Conservation (phyloP, 2,113 vertebrate genomes). For the Gobius niger region DNA sequence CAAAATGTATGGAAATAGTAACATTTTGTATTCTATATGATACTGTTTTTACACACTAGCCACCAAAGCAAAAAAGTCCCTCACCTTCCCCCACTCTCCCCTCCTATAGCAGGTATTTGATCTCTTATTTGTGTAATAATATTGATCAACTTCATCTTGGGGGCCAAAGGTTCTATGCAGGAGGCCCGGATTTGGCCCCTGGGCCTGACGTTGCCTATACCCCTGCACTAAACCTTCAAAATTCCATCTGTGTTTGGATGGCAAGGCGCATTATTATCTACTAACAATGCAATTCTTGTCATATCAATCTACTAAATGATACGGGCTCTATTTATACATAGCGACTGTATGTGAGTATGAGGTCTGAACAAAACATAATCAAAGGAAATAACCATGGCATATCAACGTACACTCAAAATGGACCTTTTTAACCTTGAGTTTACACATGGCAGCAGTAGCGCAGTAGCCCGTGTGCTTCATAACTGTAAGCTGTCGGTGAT, state of each 20-base stretch:
- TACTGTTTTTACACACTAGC: no score
- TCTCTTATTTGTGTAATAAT: no score
- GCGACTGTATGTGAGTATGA: background rate
- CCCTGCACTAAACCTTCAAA: no score
- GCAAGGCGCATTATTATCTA: background rate
- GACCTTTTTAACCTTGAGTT: constrained; percentile 13
- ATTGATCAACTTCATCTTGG: no score
- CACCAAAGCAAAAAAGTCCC: no score
- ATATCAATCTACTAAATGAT: background rate
- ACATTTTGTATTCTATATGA: no score
- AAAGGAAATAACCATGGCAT: background rate
- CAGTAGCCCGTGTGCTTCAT: constrained; percentile 45
- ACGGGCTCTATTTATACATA: background rate
- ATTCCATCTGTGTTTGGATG: background rate
- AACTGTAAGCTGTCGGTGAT: constrained; percentile 44
- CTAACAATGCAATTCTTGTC: background rate
- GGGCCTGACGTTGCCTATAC: no score
- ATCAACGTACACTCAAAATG: background rate
- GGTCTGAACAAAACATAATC: background rate
- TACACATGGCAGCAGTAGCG: constrained; percentile 22
- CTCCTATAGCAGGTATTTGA: no score
- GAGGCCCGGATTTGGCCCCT: no score
- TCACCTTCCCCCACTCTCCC: no score
- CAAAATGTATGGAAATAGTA: no score
- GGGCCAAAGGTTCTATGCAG: no score